These are phyloP conservation scores for Paramormyrops hopkinsi DNA, from an alignment of 2,797 vertebrate species.

Conservation along the genomic window DNA sequence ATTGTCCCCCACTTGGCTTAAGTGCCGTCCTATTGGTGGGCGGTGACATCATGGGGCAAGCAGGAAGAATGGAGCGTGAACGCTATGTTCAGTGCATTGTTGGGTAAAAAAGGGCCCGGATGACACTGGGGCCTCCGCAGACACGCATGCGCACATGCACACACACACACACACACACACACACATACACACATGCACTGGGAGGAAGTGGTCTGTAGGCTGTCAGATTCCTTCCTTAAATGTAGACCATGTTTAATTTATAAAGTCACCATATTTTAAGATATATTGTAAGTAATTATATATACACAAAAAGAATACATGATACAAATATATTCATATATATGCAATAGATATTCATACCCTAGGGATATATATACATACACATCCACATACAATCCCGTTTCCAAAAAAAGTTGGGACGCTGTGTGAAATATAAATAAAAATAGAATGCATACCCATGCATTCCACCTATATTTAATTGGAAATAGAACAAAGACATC, in stretches of 20 bases:
- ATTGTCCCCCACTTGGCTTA: not conserved
- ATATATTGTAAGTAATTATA: not conserved
- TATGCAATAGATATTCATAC: not conserved
- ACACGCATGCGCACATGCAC: too few relatives aligned
- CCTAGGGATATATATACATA: not conserved
- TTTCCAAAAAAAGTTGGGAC: not conserved
- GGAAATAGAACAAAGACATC: not conserved
- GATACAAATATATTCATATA: not conserved
- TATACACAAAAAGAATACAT: not conserved
- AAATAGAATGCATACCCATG: not conserved
- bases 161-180: not conserved
- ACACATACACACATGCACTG: not conserved
- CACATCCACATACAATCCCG: not conserved
- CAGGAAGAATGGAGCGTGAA: slow-evolving; percentile 8
- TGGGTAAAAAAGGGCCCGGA: not conserved
- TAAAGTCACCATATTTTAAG: not conserved
- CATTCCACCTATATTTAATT: not conserved
- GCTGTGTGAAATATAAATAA: not conserved
- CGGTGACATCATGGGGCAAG: slow-evolving; percentile 11
- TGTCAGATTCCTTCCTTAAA: not conserved
- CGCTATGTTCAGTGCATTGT: not conserved
- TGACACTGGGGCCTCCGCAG: not conserved
- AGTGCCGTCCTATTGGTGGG: slow-evolving; percentile 2
- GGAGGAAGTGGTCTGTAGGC: not conserved
- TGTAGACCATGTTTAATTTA: not conserved